Evolutionary conservation across 1,140 invertebrate genomes (phyloP).

Genomic region (Zaprionus taronus): DNA sequence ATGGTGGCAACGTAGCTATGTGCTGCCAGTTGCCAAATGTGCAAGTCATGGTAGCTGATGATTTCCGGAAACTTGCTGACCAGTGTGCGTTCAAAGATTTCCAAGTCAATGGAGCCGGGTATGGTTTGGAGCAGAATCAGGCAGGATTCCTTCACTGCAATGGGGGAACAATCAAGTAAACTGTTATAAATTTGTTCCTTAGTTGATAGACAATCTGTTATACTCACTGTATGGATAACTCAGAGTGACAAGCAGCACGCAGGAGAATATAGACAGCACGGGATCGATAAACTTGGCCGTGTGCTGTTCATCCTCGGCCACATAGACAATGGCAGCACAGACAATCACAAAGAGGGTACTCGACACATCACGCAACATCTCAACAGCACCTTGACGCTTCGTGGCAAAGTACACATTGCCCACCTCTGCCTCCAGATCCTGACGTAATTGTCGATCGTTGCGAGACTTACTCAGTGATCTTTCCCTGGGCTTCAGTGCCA

Average conservation of each 20-base stretch:
- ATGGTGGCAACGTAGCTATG: conserved; percentile 89
- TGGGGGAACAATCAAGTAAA: not conserved
- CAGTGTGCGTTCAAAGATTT: conserved; percentile 87
- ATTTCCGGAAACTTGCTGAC: conserved; percentile 91
- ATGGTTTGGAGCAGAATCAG: conserved; percentile 92
- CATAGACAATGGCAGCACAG: conserved; percentile 88
- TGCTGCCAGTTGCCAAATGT: conserved; percentile 91
- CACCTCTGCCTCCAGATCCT: conserved; percentile 68
- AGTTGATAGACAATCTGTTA: not conserved
- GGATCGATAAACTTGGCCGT: conserved; percentile 91
- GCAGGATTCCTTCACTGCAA: conserved; percentile 91
- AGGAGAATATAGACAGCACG: conserved; percentile 88
- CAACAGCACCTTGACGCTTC: conserved; percentile 84
- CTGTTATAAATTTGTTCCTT: not conserved
- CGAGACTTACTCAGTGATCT: conserved; percentile 84
- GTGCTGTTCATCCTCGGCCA: conserved; percentile 85
- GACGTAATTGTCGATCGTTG: conserved; percentile 66
- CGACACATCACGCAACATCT: conserved; percentile 88
- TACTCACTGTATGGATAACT: conserved; percentile 91
- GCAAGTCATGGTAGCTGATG: conserved; percentile 92
- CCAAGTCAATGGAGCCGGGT: conserved; percentile 91
- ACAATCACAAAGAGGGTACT: conserved; percentile 89
- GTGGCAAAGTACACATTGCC: conserved; percentile 77
- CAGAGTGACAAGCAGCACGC: conserved; percentile 87
- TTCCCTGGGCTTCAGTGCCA: conserved; percentile 84